phyloP scores from a whole-genome alignment of 2,888 invertebrate species.

The Furcula furcula region DNA sequence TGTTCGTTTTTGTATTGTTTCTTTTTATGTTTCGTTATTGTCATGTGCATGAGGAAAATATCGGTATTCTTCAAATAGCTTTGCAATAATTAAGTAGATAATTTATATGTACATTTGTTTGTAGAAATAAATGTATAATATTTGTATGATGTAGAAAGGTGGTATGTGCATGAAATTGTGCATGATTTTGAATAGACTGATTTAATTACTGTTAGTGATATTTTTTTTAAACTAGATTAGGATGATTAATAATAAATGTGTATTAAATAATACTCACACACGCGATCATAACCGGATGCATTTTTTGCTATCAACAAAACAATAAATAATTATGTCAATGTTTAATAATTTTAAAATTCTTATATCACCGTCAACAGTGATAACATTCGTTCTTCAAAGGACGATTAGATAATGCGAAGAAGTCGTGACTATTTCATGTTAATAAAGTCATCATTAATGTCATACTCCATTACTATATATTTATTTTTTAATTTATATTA shows the following conservation, averaged over 20 bases:
- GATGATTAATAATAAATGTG: background rate
- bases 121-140: background rate
- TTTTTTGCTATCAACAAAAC: too few species aligned
- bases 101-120: background rate
- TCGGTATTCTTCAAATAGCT: background rate
- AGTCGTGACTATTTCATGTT: too few species aligned
- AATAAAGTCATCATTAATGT: too few species aligned
- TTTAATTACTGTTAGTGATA: background rate
- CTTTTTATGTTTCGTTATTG: constrained; percentile 1
- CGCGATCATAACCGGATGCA: too few species aligned
- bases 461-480: too few species aligned
- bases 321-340: too few species aligned
- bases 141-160: too few species aligned
- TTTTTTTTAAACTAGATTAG: background rate
- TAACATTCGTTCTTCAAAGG: constrained; percentile 3
- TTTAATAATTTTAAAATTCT: constrained; percentile 8
- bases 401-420: background rate
- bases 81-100: background rate
- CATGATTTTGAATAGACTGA: background rate
- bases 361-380: constrained; percentile 16
- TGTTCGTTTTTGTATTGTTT: constrained; percentile 22
- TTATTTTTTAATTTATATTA: too few species aligned
- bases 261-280: too few species aligned
- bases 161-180: background rate
- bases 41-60: background rate